Evolutionary conservation across 2,888 invertebrate genomes (phyloP), one percentile per base, ranked within the genome.

Genomic region (Blastobasis adustella): DNA sequence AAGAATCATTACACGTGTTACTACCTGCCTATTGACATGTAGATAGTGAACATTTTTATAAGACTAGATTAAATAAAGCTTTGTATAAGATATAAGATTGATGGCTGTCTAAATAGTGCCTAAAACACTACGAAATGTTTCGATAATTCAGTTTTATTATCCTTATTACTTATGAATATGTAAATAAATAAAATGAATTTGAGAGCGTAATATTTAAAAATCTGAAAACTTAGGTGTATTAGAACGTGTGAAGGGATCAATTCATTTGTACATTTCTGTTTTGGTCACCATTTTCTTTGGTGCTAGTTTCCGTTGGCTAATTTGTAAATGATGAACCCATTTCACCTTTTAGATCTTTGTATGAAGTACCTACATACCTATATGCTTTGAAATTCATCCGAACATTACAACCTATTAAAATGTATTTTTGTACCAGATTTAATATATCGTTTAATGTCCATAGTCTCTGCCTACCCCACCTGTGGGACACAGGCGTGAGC

Each of bases 41-140:
- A 85, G 82, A 82, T 78, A 77, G 73, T 83, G 81, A 79, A 74
- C 60, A 65, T 76, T 81, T 80, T 80, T 76, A 73, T 79, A 81
- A 77, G 69, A 69, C 63, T 77, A 79, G 74, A 60, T 49, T 80
- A 81, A 79, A 76, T 73, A 71, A 86, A 79, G 87, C 86, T 86
- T 88, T 79, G 79, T 82, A 77, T 85, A 85, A 86, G 79, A 82
- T 60, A 80, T 86, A 87, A 87, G 82, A 88, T 87, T 88, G 86
- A 88, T 88, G 88, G 88, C 88, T 88, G 88, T 88, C 84, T 87
- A 84, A 85, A 87, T 86, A 88, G 88, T 88, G 87, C 88, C 88
- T 88, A 88, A 86, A 84, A 85, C 85, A 86, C 84, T 87, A 86
- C 83, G 84, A 86, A 76, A 84, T 23, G 80, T 83, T 86, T 87